A percentile compares a stretch with the other conserved stretches of the same genome.
These are phyloP conservation scores for Megalops cyprinoides DNA, from an alignment of 2,797 vertebrate genomes.

Conservation along the genomic window DNA sequence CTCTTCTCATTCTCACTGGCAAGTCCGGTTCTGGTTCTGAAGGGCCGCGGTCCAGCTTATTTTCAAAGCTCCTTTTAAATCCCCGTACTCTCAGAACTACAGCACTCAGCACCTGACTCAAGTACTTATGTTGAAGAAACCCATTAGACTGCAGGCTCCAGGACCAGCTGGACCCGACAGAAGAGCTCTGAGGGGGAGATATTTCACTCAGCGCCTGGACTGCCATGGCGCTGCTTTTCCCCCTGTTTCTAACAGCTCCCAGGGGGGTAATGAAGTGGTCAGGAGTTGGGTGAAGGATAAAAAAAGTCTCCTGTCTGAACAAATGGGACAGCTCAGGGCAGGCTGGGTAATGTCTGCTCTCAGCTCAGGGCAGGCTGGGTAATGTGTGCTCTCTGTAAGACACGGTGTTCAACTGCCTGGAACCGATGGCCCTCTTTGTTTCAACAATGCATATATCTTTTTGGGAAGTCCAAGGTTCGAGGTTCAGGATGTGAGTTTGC, in stretches of 20 bases:
- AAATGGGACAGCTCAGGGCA: constrained; percentile 85
- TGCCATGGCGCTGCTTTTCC: not conserved
- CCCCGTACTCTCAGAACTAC: no score
- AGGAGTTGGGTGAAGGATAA: constrained; percentile 92
- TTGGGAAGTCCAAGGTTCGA: not conserved
- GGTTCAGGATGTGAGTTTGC: not conserved
- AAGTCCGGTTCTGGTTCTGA: no score
- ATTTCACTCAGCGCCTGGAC: no score
- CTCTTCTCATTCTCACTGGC: no score
- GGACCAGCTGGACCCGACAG: no score
- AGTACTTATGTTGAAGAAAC: no score
- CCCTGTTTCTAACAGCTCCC: constrained; percentile 40
- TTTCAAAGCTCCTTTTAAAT: no score
- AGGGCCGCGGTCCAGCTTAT: no score
- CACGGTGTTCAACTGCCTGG: no score
- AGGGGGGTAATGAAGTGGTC: constrained; percentile 95
- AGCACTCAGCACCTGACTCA: no score
- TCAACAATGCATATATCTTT: not conserved
- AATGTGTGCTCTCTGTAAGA: not conserved
- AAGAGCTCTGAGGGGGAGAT: no score
- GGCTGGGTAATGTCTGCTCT: constrained; percentile 30
- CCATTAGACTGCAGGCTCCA: no score
- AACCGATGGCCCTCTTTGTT: not conserved
- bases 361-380: constrained; percentile 72
- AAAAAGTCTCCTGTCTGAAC: constrained; percentile 89